Base-by-base conservation (phyloP, 1,140 invertebrate species). In the Lordiphosa clarofinis region DNA sequence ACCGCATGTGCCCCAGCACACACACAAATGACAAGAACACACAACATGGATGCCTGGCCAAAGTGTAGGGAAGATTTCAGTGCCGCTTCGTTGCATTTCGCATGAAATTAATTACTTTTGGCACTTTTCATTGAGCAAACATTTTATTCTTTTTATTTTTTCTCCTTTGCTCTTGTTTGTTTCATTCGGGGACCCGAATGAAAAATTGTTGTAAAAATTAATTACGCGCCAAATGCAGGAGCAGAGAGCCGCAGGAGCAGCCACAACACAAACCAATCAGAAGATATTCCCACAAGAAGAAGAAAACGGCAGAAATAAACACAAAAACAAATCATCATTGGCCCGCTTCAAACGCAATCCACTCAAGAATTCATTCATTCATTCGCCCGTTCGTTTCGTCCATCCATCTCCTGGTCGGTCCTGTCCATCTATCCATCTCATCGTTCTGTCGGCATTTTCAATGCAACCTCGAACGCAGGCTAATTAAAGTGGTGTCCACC, bases 81-180 rank as follows among this genome's bases (percentile, higher is more conserved):
- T 58, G 79, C 36, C 73, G 76, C 76, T 64, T 68, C 73, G 78
- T 66, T 86, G 78, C 79, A 86, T 86, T 81, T 78, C 78, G 61
- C 73, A 84, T 84, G 79, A 84, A 78, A 84, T 84, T 84, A 84
- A 84, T 84, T 84, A 84, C 78, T 84, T 84, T 86, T 84, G 78
- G 78, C 78, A 84, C 79, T 84, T 84, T 84, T 84, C 78, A 84
- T 84, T 84, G 78, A 84, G 79, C 78, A 84, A 84, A 84, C 76
- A 84, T 74, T 84, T 84, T 69, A 50, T 40, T 15, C 15, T 15
- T 49, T 40, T 31, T 13, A 21, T 38, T 38, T 39, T 37, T 60
- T 35, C 33, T 35, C 33, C 31, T 33, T 39, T 37, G 12, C 8
- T 40, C 21, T 15, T 31, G 38, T 37, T 55, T 72, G 58, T 81